phyloP scores from a whole-genome alignment of 2,888 invertebrate species.

The Drosophila mayaguana region DNA sequence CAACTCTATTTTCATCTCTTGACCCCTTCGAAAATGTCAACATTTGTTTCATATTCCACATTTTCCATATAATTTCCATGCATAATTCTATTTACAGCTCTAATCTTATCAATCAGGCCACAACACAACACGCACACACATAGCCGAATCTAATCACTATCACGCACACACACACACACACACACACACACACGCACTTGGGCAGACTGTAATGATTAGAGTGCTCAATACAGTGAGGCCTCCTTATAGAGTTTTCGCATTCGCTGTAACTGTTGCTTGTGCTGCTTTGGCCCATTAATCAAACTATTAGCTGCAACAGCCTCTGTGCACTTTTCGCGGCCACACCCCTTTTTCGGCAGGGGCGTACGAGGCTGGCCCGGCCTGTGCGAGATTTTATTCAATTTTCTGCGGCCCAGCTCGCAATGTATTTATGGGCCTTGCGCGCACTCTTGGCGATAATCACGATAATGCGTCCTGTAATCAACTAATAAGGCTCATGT shows the following conservation, averaged over 20 bases:
- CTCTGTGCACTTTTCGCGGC: conserved; percentile 55
- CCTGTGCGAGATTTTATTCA: conserved; percentile 42
- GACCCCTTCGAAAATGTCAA: conserved; percentile 55
- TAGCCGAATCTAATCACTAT: conserved; percentile 51
- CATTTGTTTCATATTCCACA: conserved; percentile 73
- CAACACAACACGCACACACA: conserved; percentile 7
- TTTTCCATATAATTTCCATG: conserved; percentile 70
- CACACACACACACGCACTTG: neutral
- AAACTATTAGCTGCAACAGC: conserved; percentile 84
- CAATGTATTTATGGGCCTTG: conserved; percentile 69
- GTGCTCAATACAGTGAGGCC: conserved; percentile 36
- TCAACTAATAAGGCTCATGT: conserved; percentile 85
- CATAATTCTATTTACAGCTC: conserved; percentile 73
- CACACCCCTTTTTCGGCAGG: conserved; percentile 73
- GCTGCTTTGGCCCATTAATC: conserved; percentile 83
- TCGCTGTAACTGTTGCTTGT: conserved; percentile 50
- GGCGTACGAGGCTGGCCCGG: neutral
- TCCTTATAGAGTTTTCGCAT: conserved; percentile 13
- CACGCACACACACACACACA: conserved; percentile 11
- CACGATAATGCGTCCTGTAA: conserved; percentile 86
- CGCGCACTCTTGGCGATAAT: conserved; percentile 79
- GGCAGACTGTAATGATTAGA: conserved; percentile 29
- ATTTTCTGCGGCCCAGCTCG: conserved; percentile 42
- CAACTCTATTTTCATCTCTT: neutral
- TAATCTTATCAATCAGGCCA: conserved; percentile 74